phyloP scores from a whole-genome alignment of 2,797 vertebrate genomes.

The Crax fasciolata region DNA sequence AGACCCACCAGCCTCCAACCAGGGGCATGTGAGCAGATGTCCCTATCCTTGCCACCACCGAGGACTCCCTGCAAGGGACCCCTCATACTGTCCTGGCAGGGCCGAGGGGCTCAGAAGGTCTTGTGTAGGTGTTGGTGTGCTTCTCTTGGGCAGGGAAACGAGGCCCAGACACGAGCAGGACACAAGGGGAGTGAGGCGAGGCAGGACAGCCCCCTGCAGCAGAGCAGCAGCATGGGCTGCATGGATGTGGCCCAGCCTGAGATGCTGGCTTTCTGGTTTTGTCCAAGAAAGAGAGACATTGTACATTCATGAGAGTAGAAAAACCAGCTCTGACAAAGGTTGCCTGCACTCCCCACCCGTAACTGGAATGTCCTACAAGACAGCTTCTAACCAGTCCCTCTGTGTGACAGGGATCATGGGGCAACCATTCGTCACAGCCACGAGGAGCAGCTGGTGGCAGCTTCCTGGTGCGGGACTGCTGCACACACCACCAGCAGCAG shows the following conservation, averaged over 20 bases:
- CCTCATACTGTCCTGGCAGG: not conserved
- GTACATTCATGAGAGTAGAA: not conserved
- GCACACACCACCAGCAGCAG: not conserved
- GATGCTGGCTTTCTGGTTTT: not conserved
- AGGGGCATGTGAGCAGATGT: not conserved
- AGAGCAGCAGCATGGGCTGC: rapidly evolving
- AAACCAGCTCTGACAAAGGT: not conserved
- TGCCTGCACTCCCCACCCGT: not conserved
- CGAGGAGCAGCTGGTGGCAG: rapidly evolving
- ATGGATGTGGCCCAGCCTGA: rapidly evolving
- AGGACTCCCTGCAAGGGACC: not conserved
- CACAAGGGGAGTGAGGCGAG: not conserved
- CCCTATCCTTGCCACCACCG: too few species aligned
- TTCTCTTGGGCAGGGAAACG: not conserved
- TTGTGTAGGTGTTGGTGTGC: not conserved
- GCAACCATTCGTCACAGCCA: not conserved
- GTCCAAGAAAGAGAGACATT: not conserved
- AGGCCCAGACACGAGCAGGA: not conserved
- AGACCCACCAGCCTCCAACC: not conserved
- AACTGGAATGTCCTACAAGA: not conserved
- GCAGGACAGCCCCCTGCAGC: not conserved
- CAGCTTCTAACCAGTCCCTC: not conserved
- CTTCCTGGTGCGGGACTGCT: not conserved
- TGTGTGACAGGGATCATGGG: rapidly evolving
- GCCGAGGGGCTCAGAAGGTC: rapidly evolving